Evolutionary conservation across 92 coral and sea anemone species (phyloP).

Genomic region (Paragorgia papillata): DNA sequence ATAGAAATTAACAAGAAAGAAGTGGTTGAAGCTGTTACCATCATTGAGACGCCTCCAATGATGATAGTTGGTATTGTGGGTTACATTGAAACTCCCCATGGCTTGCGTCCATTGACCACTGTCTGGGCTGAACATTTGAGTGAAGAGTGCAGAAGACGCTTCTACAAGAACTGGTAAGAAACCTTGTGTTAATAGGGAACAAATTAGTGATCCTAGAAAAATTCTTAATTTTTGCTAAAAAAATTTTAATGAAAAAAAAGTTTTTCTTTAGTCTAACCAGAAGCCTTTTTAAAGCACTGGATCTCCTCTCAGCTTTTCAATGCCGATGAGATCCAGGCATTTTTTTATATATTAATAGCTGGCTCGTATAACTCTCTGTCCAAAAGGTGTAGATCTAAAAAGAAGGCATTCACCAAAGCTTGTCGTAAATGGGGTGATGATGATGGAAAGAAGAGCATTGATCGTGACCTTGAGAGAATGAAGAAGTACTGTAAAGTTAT

Average conservation of each 20-base stretch:
- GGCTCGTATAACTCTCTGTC: constrained; percentile 72
- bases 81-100: constrained; percentile 97
- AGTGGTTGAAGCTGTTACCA: constrained; percentile 96
- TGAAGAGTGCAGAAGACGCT: constrained; percentile 97
- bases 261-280: constrained; percentile 62
- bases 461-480: constrained; percentile 89
- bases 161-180: constrained; percentile 99
- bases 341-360: constrained; percentile 59
- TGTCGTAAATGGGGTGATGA: constrained; percentile 98
- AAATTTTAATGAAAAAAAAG: too few species aligned
- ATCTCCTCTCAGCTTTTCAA: constrained; percentile 90
- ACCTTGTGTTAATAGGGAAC: not conserved
- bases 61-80: constrained; percentile 99
- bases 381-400: constrained; percentile 97
- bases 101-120: constrained; percentile 89
- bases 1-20: constrained; percentile 99
- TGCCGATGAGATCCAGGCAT: constrained; percentile 91
- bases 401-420: constrained; percentile 99
- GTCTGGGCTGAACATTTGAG: constrained; percentile 99
- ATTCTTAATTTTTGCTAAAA: too few species aligned
- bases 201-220: not conserved
- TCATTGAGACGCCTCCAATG: constrained; percentile 97
- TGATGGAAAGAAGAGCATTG: constrained; percentile 89
- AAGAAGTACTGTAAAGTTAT: constrained; percentile 98
- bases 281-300: constrained; percentile 71